Evolutionary conservation across 1,140 invertebrate genomes (phyloP).

Genomic region (Hylaeus volcanicus): DNA sequence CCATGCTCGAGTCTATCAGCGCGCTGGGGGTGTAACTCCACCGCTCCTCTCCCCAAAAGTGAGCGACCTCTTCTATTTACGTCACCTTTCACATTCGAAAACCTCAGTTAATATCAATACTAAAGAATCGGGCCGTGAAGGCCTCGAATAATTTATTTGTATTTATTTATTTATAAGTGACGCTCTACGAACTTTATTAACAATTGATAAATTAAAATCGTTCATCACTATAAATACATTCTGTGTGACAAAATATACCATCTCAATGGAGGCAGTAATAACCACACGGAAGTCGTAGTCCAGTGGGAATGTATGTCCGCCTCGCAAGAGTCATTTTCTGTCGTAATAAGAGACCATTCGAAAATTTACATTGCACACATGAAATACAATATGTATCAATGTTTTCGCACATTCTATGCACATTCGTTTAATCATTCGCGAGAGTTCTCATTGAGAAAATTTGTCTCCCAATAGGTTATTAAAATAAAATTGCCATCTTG

Average conservation of each 20-base stretch:
- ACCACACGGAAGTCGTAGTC: slow-evolving; percentile 7
- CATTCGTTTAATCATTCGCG: neutral
- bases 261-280: neutral
- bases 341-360: neutral
- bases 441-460: neutral
- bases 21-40: too few relatives aligned
- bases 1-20: too few relatives aligned
- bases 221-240: neutral
- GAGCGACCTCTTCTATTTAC: too few relatives aligned
- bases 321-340: slow-evolving; percentile 3
- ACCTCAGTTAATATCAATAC: too few relatives aligned
- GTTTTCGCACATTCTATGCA: neutral
- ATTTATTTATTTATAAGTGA: neutral
- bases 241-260: neutral
- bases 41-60: too few relatives aligned
- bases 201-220: neutral
- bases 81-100: too few relatives aligned
- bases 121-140: too few relatives aligned
- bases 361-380: neutral
- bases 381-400: neutral
- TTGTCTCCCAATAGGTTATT: slow-evolving; percentile 11
- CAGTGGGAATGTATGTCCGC: neutral
- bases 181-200: neutral
- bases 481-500: slow-evolving; percentile 49
- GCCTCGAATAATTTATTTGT: too few relatives aligned